Evolutionary conservation across 2,113 vertebrate genomes (phyloP), one percentile per base, ranked within the genome.

Genomic region (Bubo blakistoni): DNA sequence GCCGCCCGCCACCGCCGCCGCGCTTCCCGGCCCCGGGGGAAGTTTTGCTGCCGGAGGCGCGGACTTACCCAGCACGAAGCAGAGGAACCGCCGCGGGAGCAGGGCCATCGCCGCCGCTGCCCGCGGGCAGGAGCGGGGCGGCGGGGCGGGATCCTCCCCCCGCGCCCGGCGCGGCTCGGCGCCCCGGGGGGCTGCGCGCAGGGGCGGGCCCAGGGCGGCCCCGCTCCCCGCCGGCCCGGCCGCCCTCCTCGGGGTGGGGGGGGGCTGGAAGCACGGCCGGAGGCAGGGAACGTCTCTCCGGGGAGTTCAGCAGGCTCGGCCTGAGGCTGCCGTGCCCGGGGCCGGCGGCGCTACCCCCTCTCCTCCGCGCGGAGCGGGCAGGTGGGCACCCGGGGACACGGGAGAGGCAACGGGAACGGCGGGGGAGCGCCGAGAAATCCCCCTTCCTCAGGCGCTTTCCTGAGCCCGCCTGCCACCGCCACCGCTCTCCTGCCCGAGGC

Each of bases 51-150:
- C 46, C 46, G 18, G 46, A 47, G 46, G 46, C 46, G 46, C 46
- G 46, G 46, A 47, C 46, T 96, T 49, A 97, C 97, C 97, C 57
- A 97, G 92, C 2, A 97, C 6, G 55, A 97, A 92, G 88, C 96
- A 97, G 86, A 94, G 87, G 92, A 97, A 95, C 1, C 95, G 93
- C 59, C 91, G 92, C 15, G 91, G 96, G 8, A 92, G 74, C 66
- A 78, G 55, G 36, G 81, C 80, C 87, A 91, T 86, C 52, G 8
- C 55, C 47, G 49, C 46, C 25, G 7, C 49, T 29, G 38, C 69
- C 71, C 86, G 24, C 32, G 61, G 70, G 72, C 22, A 29, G 72
- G 81, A 57, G 77, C 77, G 36, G 85, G 32, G 22, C 29, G 26
- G 52, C 27, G 16, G 30, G 42, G n/a, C 20, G 20, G 44, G 34